Base-by-base conservation (phyloP, 2,888 invertebrate species). In the Pristionchus arcanus region DNA sequence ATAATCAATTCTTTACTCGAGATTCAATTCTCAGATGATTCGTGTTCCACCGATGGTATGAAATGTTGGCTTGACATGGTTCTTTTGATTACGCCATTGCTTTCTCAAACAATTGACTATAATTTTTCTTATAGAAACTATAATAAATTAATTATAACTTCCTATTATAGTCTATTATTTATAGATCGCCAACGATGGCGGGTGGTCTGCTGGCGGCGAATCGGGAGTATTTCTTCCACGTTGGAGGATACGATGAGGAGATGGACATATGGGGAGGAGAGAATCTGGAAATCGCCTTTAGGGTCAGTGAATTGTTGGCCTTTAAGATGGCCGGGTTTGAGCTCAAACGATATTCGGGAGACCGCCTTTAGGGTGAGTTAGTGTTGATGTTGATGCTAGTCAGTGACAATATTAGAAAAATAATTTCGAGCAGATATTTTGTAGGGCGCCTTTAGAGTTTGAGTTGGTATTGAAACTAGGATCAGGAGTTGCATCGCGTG, bases 221-320 rank as follows among this genome's bases (percentile, higher is more conserved):
- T 93, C 96, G 98, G 89, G 96, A 97, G 89, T 99, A 98, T 96
- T 99, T 98, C 96, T 99, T 98, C 97, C 97, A 98, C 95, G 96
- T 97, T 91, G 94, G 94, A 7, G 95, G 92, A 49, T 95, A 95
- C 91, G 99, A 99, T 95, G 97, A 97, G 93, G 97, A 97, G 92
- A 98, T 99, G 98, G 98, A 98, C 91, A 97, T 98, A 92, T 98
- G 98, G 98, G 98, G 98, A n/a, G 98, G 98, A 0, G 99, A 99
- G 96, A 99, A 99, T 96, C 96, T 99, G 59, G 98, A 99, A 96
- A 98, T 99, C 97, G 98, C 98, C 31, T 99, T 99, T 95, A 96
- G 98, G 95, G 97, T 98, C 94, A 97, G 97, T 34, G 42, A 9
- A 3, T 7, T 9, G 4, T 49, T 49, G 1, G 13, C 0, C 42